Percentiles rank a stretch among this genome's conserved stretches.
Conservation (phyloP, 2,888 invertebrate genomes). For the Scaeva pyrastri region DNA sequence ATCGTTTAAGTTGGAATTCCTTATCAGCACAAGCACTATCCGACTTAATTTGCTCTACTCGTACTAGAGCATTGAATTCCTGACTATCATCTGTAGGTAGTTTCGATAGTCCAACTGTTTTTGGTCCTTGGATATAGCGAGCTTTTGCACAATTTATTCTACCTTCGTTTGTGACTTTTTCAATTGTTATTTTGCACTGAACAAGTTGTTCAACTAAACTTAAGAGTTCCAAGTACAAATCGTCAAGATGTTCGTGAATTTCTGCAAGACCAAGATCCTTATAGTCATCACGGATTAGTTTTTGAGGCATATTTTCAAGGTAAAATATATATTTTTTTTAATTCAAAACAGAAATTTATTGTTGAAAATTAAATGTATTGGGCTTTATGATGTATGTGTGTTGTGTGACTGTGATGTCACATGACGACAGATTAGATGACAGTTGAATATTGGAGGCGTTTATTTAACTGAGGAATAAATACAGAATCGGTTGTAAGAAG, state of each 20-base stretch:
- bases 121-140: slow-evolving; percentile 91
- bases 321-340: background rate
- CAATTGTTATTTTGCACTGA: slow-evolving; percentile 87
- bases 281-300: slow-evolving; percentile 48
- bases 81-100: slow-evolving; percentile 87
- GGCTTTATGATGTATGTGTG: background rate
- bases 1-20: slow-evolving; percentile 81
- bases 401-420: background rate
- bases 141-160: slow-evolving; percentile 90
- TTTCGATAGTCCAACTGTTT: slow-evolving; percentile 88
- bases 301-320: slow-evolving; percentile 45
- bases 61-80: slow-evolving; percentile 84
- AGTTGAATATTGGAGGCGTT: background rate
- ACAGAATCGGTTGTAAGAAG: too few relatives aligned
- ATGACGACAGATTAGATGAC: background rate
- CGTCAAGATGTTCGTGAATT: slow-evolving; percentile 86
- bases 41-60: slow-evolving; percentile 80
- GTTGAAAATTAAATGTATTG: background rate
- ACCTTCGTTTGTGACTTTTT: slow-evolving; percentile 88
- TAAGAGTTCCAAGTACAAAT: slow-evolving; percentile 88
- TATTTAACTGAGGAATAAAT: too few relatives aligned
- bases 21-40: slow-evolving; percentile 82
- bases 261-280: slow-evolving; percentile 52
- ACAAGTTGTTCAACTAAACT: slow-evolving; percentile 91
- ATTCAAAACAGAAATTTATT: slow-evolving; percentile 1